Evolutionary conservation across 1,140 invertebrate genomes (phyloP).

Genomic region (Brachionus sp.): DNA sequence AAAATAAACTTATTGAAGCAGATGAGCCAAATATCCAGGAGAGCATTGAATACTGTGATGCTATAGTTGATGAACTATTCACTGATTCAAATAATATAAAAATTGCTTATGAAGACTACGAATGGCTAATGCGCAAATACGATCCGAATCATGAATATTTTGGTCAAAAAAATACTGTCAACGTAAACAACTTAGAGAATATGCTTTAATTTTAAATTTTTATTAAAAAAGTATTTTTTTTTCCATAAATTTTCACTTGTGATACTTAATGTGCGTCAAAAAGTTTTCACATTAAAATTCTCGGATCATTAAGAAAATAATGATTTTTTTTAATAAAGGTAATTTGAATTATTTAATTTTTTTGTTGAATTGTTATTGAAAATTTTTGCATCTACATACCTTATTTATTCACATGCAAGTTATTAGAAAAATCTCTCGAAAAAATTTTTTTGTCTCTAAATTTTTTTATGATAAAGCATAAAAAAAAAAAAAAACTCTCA

Average conservation of each 20-base stretch:
- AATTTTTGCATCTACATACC: not conserved
- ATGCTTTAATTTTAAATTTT: not conserved
- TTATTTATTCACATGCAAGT: not conserved
- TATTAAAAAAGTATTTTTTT: too few species aligned
- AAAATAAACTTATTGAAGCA: not conserved
- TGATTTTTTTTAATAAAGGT: too few species aligned
- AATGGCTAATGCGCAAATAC: not conserved
- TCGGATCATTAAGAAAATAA: too few species aligned
- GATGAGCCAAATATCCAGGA: not conserved
- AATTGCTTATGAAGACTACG: conserved; percentile 11
- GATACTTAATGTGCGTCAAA: too few species aligned
- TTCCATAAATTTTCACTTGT: too few species aligned
- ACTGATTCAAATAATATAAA: not conserved
- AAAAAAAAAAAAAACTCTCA: not conserved
- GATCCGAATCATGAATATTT: not conserved
- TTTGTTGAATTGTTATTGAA: too few species aligned
- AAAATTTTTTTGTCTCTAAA: not conserved
- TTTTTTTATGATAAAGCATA: not conserved
- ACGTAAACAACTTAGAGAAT: not conserved
- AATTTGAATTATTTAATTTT: too few species aligned
- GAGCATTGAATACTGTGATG: not conserved
- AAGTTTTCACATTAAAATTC: too few species aligned
- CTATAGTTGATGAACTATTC: not conserved
- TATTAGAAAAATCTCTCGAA: not conserved
- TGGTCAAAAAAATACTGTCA: not conserved